These are phyloP conservation scores for Poeciliopsis infans DNA, from an alignment of 2,797 vertebrate species.

Conservation along the genomic window DNA sequence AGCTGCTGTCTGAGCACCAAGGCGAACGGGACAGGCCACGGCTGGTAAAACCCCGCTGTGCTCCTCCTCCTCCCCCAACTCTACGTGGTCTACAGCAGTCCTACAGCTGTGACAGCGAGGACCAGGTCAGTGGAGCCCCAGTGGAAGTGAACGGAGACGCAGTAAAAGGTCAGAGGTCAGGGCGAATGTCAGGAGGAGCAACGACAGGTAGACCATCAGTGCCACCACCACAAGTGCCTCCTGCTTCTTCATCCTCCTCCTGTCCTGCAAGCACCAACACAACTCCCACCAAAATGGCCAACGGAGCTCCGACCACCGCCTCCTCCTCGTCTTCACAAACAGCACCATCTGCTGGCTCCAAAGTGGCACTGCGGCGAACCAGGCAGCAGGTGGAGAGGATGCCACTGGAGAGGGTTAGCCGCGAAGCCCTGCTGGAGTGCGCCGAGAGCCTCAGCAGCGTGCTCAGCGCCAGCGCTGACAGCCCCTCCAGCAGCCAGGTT, in stretches of 20 bases:
- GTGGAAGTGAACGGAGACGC: slow-evolving; percentile 85
- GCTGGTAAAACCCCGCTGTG: slow-evolving; percentile 97
- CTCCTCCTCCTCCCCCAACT: slow-evolving; percentile 94
- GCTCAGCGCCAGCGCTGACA: slow-evolving; percentile 83
- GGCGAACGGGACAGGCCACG: slow-evolving; percentile 92
- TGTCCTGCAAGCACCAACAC: slow-evolving; percentile 75
- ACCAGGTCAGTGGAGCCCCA: slow-evolving; percentile 73
- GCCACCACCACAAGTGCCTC: slow-evolving; percentile 88
- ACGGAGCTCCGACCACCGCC: slow-evolving; percentile 78
- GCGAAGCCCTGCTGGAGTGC: slow-evolving; percentile 94
- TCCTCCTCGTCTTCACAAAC: slow-evolving; percentile 40
- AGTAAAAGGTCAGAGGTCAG: slow-evolving; percentile 82
- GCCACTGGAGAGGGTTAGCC: slow-evolving; percentile 90
- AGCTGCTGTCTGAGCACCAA: slow-evolving; percentile 95
- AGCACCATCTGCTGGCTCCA: slow-evolving; percentile 76
- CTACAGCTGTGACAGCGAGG: slow-evolving; percentile 79
- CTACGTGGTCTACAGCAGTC: slow-evolving; percentile 86
- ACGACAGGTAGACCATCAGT: slow-evolving; percentile 84
- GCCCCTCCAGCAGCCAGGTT: slow-evolving; percentile 90
- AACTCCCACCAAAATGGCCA: slow-evolving; percentile 89
- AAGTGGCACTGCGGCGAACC: slow-evolving; percentile 90
- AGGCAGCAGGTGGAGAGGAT: slow-evolving; percentile 89
- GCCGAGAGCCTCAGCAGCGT: slow-evolving; percentile 90
- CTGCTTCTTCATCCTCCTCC: slow-evolving; percentile 77
- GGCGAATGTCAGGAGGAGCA: slow-evolving; percentile 83